Evolutionary conservation across 2,888 invertebrate species (phyloP).

Genomic region (Xanthorhoe spadicearia): DNA sequence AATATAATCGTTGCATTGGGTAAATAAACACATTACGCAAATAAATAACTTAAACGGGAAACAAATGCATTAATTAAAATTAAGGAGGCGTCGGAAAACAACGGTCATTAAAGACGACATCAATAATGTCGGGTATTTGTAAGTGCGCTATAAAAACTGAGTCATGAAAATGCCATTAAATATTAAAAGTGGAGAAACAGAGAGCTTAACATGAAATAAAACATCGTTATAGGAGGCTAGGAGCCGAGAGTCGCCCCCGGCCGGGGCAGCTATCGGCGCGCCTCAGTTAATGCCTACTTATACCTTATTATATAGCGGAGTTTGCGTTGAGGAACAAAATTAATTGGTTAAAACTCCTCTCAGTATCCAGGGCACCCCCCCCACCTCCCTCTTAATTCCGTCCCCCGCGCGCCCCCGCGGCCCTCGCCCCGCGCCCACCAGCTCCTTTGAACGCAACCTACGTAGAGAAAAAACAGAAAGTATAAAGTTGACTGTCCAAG

Average conservation of each 20-base stretch:
- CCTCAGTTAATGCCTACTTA: constrained; percentile 84
- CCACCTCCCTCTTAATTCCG: constrained; percentile 80
- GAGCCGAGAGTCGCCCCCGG: constrained; percentile 76
- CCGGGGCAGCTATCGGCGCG: constrained; percentile 81
- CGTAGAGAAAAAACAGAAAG: constrained; percentile 85
- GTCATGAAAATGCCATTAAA: constrained; percentile 84
- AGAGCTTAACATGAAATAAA: constrained; percentile 85
- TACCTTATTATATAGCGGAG: constrained; percentile 85
- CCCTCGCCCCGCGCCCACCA: constrained; percentile 65
- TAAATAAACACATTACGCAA: constrained; percentile 8
- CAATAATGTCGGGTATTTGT: constrained; percentile 79
- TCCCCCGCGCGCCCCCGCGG: constrained; percentile 60
- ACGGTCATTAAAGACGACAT: constrained; percentile 63
- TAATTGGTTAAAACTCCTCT: constrained; percentile 86
- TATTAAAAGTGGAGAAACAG: constrained; percentile 85
- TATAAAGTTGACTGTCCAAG: constrained; percentile 76
- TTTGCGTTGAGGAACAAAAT: constrained; percentile 86
- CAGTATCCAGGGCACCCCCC: constrained; percentile 83
- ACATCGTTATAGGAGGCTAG: constrained; percentile 82
- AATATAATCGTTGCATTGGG: neutral
- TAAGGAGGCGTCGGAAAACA: constrained; percentile 44
- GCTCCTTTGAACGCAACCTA: constrained; percentile 85
- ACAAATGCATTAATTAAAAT: constrained; percentile 51
- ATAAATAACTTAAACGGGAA: constrained; percentile 30
- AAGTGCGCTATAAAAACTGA: constrained; percentile 83